Conservation (phyloP, 2,113 vertebrate genomes). For the Antennarius striatus region DNA sequence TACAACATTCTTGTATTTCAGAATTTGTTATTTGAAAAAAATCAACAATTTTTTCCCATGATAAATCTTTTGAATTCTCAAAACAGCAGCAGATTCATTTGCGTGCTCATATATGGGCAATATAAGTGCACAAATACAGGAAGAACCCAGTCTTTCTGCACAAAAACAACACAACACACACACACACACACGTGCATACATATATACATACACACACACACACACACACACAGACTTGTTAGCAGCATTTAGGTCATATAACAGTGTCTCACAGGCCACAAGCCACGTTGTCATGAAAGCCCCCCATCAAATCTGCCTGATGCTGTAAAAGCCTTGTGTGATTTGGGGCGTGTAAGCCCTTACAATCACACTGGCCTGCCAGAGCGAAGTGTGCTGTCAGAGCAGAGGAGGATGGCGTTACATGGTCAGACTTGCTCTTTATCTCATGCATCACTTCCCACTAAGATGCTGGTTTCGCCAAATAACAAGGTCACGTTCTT, state of each 20-base stretch:
- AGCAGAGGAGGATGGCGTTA: conserved; percentile 56
- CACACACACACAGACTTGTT: conserved; percentile 70
- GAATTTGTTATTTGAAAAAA: too few relatives aligned
- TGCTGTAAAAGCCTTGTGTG: conserved; percentile 77
- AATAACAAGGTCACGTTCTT: conserved; percentile 56
- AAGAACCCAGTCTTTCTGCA: conserved; percentile 46
- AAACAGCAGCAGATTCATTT: too few relatives aligned
- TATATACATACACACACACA: conserved; percentile 21
- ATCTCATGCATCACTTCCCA: conserved; percentile 73
- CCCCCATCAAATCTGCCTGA: conserved; percentile 79
- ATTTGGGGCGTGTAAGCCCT: conserved; percentile 81
- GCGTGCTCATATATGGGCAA: too few relatives aligned
- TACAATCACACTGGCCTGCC: conserved; percentile 72
- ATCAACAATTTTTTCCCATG: too few relatives aligned
- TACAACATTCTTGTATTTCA: too few relatives aligned
- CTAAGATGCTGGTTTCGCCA: conserved; percentile 65
- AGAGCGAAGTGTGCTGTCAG: conserved; percentile 69
- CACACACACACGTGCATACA: neutral
- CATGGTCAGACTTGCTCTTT: conserved; percentile 63
- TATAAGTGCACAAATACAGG: conserved; percentile 12
- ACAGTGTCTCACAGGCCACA: conserved; percentile 72
- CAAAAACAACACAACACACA: conserved; percentile 9
- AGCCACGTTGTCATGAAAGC: conserved; percentile 75
- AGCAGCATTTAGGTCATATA: conserved; percentile 84
- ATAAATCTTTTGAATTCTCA: too few relatives aligned